phyloP scores from a whole-genome alignment of 2,888 invertebrate genomes.

The Melanostoma scalare region DNA sequence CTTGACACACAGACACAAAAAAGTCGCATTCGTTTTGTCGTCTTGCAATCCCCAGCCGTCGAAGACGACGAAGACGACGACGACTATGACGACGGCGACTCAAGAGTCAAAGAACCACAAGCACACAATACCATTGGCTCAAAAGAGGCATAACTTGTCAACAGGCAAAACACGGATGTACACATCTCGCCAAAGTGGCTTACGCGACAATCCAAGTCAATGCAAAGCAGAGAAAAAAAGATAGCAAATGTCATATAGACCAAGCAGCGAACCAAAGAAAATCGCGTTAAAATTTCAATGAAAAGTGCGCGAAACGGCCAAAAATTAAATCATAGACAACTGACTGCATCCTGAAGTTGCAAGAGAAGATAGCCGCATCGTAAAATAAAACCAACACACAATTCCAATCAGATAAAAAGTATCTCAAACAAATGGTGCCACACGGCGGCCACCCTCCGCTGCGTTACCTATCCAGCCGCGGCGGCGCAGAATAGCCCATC shows the following conservation, averaged over 20 bases:
- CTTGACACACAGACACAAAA: constrained; percentile 67
- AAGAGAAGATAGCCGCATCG: constrained; percentile 39
- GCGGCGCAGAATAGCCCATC: constrained; percentile 36
- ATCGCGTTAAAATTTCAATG: constrained; percentile 56
- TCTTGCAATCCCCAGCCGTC: constrained; percentile 34
- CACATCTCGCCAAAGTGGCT: constrained; percentile 56
- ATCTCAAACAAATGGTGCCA: constrained; percentile 71
- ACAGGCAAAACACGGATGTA: constrained; percentile 72
- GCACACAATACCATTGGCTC: constrained; percentile 45
- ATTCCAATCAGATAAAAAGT: constrained; percentile 66
- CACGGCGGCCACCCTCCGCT: constrained; percentile 58
- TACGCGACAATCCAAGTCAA: constrained; percentile 61
- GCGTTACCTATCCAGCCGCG: constrained; percentile 9
- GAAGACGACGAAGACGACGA: constrained; percentile 7
- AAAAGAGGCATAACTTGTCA: constrained; percentile 61
- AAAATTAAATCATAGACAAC: constrained; percentile 69
- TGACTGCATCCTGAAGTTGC: constrained; percentile 62
- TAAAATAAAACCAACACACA: constrained; percentile 49
- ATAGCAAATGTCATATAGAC: neutral
- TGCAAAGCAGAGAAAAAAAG: constrained; percentile 33
- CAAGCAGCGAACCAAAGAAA: constrained; percentile 34
- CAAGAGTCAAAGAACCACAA: constrained; percentile 67
- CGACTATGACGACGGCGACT: constrained; percentile 44
- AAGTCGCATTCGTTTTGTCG: constrained; percentile 32
- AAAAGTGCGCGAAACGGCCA: constrained; percentile 60